These are phyloP conservation scores for Tipula helvola DNA, from an alignment of 2,888 invertebrate genomes.

Conservation along the genomic window DNA sequence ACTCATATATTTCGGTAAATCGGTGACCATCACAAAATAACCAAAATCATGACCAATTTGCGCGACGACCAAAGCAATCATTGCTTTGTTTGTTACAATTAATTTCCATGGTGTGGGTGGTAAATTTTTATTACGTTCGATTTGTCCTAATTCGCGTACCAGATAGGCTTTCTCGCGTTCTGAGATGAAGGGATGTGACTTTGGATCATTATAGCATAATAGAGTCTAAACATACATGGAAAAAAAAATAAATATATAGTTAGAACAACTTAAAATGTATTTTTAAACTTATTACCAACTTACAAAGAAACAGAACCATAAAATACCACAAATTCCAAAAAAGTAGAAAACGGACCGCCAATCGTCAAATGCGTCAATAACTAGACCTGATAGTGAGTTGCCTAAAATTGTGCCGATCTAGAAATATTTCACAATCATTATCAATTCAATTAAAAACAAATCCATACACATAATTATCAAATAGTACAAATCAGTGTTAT, in stretches of 20 bases:
- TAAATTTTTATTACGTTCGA: conserved; percentile 40
- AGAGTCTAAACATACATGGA: conserved; percentile 34
- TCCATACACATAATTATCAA: background rate
- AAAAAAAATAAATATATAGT: background rate
- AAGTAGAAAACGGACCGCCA: conserved; percentile 73
- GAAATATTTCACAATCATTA: background rate
- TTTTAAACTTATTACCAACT: conserved; percentile 22
- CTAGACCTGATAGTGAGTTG: conserved; percentile 51
- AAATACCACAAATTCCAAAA: conserved; percentile 59
- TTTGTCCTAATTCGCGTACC: conserved; percentile 47
- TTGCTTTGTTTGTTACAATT: conserved; percentile 55
- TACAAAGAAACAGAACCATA: conserved; percentile 62
- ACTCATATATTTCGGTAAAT: conserved; percentile 50
- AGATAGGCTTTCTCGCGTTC: conserved; percentile 56
- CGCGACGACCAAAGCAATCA: conserved; percentile 64
- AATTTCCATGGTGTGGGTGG: conserved; percentile 58
- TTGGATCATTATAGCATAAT: conserved; percentile 54
- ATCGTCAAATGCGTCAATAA: conserved; percentile 49
- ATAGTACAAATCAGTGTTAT: background rate
- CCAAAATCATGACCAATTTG: conserved; percentile 57
- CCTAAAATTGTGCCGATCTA: conserved; percentile 44
- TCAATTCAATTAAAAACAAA: background rate
- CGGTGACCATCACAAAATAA: conserved; percentile 51
- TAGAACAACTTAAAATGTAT: background rate
- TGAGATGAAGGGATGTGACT: conserved; percentile 60